phyloP scores from a whole-genome alignment of 1,140 invertebrate species.

The Eueides isabella region DNA sequence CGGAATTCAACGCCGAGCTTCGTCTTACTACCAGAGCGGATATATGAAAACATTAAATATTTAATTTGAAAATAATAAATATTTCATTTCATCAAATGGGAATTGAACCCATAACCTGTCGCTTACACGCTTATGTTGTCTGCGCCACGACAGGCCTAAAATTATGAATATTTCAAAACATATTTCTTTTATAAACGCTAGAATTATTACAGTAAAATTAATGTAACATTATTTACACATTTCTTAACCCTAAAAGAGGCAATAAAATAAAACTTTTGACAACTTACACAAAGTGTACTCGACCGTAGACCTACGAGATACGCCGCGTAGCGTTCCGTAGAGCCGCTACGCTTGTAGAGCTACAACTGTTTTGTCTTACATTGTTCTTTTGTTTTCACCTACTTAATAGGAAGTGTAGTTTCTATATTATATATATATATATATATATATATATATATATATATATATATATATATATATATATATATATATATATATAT shows the following conservation, averaged over 20 bases:
- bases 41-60: no score
- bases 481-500: neutral
- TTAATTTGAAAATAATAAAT: no score
- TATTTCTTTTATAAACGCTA: neutral
- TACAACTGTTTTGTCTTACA: slow-evolving; percentile 3
- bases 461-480: neutral
- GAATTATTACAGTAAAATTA: neutral
- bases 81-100: no score
- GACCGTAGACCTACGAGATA: slow-evolving; percentile 7
- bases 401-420: neutral
- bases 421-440: neutral
- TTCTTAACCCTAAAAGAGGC: neutral
- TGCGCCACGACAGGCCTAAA: no score
- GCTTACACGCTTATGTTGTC: no score
- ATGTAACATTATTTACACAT: neutral
- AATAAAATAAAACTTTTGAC: slow-evolving; percentile 6
- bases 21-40: no score
- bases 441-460: neutral
- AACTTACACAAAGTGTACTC: slow-evolving; percentile 7
- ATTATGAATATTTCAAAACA: no score
- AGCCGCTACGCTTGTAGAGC: slow-evolving; percentile 4
- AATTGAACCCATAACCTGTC: no score
- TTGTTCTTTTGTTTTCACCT: neutral
- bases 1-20: no score
- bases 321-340: slow-evolving; percentile 10